Conservation (phyloP, 2,797 vertebrate species). For the Propithecus perrieri region DNA sequence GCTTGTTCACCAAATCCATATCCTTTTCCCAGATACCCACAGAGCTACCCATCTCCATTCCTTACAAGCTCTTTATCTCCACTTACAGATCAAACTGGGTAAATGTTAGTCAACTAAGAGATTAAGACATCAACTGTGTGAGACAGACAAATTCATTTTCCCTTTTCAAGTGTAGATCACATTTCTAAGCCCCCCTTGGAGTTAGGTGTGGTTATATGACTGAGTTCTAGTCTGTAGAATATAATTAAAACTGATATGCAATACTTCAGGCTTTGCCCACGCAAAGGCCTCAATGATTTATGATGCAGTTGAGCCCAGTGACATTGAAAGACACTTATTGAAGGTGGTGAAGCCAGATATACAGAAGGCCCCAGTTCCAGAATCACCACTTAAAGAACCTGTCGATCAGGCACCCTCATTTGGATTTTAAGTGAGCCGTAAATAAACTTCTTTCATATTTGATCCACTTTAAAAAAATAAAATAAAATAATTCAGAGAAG, state of each 20-base stretch:
- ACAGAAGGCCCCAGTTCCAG: background rate
- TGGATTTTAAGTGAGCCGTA: background rate
- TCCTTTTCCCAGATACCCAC: background rate
- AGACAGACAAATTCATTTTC: background rate
- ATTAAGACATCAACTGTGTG: background rate
- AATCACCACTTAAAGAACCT: background rate
- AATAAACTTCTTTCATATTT: background rate
- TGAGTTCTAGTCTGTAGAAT: background rate
- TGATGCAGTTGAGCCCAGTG: background rate
- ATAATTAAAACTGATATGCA: background rate
- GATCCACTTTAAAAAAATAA: background rate
- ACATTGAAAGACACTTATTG: background rate
- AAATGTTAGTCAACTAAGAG: background rate
- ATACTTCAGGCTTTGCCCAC: background rate
- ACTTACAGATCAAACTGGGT: background rate
- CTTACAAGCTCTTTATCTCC: background rate
- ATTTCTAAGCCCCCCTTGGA: background rate
- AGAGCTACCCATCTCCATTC: background rate
- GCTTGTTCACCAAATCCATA: background rate
- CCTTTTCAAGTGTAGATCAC: background rate
- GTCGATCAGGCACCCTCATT: background rate
- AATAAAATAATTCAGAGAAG: background rate
- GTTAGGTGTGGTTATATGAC: background rate
- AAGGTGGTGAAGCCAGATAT: background rate
- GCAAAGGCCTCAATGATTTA: background rate